These are phyloP conservation scores for Cerceris ruficornis DNA, from an alignment of 2,888 invertebrate genomes.

Conservation along the genomic window DNA sequence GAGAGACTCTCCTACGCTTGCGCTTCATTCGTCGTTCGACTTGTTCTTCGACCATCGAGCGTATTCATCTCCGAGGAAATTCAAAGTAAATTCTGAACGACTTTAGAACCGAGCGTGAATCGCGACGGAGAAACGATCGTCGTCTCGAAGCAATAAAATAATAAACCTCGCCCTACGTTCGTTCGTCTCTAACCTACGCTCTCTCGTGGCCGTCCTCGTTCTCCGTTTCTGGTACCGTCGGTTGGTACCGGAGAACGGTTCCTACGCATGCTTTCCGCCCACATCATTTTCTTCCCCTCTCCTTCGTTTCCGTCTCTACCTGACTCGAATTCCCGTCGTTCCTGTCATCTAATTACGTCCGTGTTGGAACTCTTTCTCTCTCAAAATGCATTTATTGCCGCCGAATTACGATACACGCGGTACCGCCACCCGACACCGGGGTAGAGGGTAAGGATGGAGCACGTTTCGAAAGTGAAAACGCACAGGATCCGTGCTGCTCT, in stretches of 20 bases:
- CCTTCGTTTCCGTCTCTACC: constrained; percentile 1
- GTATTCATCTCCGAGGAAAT: background rate
- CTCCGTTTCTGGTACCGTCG: constrained; percentile 5
- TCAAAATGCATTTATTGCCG: constrained; percentile 8
- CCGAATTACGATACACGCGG: constrained; percentile 38
- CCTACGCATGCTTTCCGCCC: constrained; percentile 27
- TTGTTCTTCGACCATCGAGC: background rate
- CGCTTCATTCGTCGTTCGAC: background rate
- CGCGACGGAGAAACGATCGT: background rate
- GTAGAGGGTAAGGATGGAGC: constrained; percentile 69
- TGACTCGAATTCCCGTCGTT: constrained; percentile 21
- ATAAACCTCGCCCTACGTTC: constrained; percentile 20
- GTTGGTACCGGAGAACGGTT: background rate
- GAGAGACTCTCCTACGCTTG: background rate
- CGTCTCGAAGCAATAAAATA: background rate
- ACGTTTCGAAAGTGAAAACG: constrained; percentile 50
- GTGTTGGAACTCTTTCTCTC: constrained; percentile 1
- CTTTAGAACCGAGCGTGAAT: constrained; percentile 10
- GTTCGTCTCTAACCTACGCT: constrained; percentile 19
- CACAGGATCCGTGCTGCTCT: constrained; percentile 61
- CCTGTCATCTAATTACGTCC: background rate
- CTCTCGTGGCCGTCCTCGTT: constrained; percentile 20
- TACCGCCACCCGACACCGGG: constrained; percentile 66
- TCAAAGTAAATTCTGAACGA: background rate
- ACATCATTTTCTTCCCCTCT: constrained; percentile 36